Conservation (phyloP, 2,888 invertebrate species). For the Meganola albula region DNA sequence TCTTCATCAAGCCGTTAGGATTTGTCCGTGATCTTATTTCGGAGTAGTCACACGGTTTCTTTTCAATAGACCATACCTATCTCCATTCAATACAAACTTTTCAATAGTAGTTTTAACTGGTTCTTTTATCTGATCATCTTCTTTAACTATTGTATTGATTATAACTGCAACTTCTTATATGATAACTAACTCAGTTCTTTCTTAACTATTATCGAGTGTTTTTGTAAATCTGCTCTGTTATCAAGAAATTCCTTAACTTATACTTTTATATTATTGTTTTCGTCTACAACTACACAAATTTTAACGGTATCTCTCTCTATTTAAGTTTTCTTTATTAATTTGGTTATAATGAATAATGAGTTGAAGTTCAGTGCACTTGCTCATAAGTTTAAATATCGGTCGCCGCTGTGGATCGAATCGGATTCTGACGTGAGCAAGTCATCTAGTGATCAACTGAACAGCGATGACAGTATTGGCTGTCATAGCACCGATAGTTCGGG, state of each 20-base stretch:
- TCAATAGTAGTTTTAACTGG: no score
- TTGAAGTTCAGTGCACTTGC: constrained; percentile 54
- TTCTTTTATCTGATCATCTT: no score
- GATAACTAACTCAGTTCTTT: no score
- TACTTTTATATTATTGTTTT: no score
- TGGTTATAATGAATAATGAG: constrained; percentile 36
- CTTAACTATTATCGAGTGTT: no score
- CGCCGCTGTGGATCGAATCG: constrained; percentile 71
- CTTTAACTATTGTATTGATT: no score
- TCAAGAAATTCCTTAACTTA: no score
- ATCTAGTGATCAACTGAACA: constrained; percentile 29
- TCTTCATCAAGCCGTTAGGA: constrained; percentile 49
- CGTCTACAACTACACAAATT: no score
- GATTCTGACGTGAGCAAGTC: constrained; percentile 57
- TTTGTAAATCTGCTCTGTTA: no score
- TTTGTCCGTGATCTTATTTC: constrained; percentile 61
- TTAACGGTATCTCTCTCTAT: no score
- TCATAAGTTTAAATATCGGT: constrained; percentile 69
- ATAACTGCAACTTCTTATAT: no score
- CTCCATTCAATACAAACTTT: not conserved
- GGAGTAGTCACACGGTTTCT: constrained; percentile 29
- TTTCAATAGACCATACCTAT: constrained; percentile 13
- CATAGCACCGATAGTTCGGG: constrained; percentile 51
- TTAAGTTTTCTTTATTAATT: no score
- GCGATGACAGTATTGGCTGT: constrained; percentile 55